phyloP scores from a whole-genome alignment of 2,113 vertebrate species.

The mouse (Mus musculus) region DNA sequence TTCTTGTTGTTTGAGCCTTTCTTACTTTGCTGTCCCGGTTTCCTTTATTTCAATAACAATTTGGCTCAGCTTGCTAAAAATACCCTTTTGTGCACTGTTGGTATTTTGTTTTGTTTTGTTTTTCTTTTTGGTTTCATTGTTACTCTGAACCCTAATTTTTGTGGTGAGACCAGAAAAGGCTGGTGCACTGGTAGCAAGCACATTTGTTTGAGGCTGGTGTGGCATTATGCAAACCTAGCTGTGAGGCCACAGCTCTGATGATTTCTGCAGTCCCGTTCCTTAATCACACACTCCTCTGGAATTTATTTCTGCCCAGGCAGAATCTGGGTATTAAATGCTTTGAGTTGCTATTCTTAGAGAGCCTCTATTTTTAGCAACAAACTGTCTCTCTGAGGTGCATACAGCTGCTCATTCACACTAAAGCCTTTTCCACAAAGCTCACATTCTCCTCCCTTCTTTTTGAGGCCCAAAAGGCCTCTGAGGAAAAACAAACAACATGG shows the following conservation, averaged over 20 bases:
- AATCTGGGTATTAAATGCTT: slow-evolving; percentile 78
- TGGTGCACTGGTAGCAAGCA: slow-evolving; percentile 22
- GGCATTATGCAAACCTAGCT: slow-evolving; percentile 64
- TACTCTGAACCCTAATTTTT: slow-evolving; percentile 75
- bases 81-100: slow-evolving; percentile 54
- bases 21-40: neutral
- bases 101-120: neutral
- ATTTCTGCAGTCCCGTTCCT: neutral
- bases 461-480: slow-evolving; percentile 75
- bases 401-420: slow-evolving; percentile 86
- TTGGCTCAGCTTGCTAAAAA: slow-evolving; percentile 83
- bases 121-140: slow-evolving; percentile 80
- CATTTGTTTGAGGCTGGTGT: slow-evolving; percentile 62
- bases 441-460: slow-evolving; percentile 71
- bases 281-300: slow-evolving; percentile 67
- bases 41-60: slow-evolving; percentile 46
- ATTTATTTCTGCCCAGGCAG: slow-evolving; percentile 75
- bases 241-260: slow-evolving; percentile 19
- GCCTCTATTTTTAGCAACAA: slow-evolving; percentile 88
- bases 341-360: slow-evolving; percentile 84
- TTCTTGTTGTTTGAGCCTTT: neutral
- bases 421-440: slow-evolving; percentile 80
- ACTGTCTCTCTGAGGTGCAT: slow-evolving; percentile 85
- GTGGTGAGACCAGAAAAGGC: slow-evolving; percentile 69
- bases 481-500: slow-evolving; percentile 76